These are phyloP conservation scores for Tetranychus piercei DNA, from an alignment of 2,888 invertebrate genomes.

Conservation along the genomic window DNA sequence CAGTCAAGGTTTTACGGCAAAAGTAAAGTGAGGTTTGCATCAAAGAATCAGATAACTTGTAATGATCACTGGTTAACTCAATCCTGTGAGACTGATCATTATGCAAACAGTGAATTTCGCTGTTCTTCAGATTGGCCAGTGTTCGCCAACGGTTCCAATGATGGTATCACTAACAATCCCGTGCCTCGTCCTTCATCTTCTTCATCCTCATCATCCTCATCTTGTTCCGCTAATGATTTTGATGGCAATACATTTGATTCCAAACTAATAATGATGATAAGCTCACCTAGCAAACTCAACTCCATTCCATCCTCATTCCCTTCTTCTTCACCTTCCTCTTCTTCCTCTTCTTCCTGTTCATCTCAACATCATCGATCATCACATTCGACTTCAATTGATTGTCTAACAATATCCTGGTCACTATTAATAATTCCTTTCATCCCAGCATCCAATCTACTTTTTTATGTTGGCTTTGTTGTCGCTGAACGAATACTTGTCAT, in stretches of 20 bases:
- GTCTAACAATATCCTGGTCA: conserved; percentile 29
- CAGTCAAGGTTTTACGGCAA: too few relatives aligned
- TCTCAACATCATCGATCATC: not conserved
- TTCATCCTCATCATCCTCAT: not conserved
- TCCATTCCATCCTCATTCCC: not conserved
- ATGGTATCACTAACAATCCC: not conserved
- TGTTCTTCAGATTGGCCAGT: too few relatives aligned
- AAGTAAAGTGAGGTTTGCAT: too few relatives aligned
- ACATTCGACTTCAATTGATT: not conserved
- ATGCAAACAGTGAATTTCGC: too few relatives aligned
- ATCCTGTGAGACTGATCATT: too few relatives aligned
- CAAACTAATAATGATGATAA: not conserved
- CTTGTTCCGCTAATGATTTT: not conserved
- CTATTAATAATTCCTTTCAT: conserved; percentile 77
- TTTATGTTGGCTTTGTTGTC: conserved; percentile 89
- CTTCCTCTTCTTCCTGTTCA: not conserved
- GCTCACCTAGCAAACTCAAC: not conserved
- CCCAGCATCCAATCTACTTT: conserved; percentile 85
- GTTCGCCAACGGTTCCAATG: not conserved
- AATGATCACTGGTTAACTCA: too few relatives aligned
- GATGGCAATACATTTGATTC: not conserved
- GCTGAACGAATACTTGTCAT: conserved; percentile 88
- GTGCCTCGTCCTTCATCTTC: not conserved
- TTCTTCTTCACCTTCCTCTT: not conserved
- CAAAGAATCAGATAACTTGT: too few relatives aligned